phyloP scores from a whole-genome alignment of 2,888 invertebrate genomes.

The Lasioglossum pauxillum region DNA sequence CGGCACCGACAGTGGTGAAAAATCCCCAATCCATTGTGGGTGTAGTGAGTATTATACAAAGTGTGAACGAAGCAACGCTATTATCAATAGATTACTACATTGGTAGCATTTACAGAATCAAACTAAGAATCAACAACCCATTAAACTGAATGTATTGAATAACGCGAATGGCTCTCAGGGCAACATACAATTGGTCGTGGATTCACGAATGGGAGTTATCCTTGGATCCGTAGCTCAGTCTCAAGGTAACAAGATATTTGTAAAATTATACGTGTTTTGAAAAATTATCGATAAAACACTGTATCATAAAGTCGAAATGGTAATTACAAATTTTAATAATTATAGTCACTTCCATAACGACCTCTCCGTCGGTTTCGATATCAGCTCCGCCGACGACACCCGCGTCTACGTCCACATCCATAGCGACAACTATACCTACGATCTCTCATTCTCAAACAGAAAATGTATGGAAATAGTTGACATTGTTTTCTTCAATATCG shows the following conservation, averaged over 20 bases:
- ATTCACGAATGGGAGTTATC: slow-evolving; percentile 85
- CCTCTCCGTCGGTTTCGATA: slow-evolving; percentile 65
- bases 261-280: neutral
- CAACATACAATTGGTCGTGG: slow-evolving; percentile 85
- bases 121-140: slow-evolving; percentile 77
- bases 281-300: no score
- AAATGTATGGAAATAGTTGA: slow-evolving; percentile 64
- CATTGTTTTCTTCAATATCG: neutral
- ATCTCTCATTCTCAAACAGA: slow-evolving; percentile 68
- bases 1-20: slow-evolving; percentile 52
- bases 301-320: neutral
- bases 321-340: slow-evolving; percentile 7
- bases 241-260: slow-evolving; percentile 58
- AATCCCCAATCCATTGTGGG: slow-evolving; percentile 72
- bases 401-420: slow-evolving; percentile 56
- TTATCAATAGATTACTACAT: neutral
- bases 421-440: slow-evolving; percentile 60
- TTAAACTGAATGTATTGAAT: slow-evolving; percentile 81
- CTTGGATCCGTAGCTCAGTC: slow-evolving; percentile 83
- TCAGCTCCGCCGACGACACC: slow-evolving; percentile 47
- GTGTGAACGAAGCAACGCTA: neutral
- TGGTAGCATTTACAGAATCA: slow-evolving; percentile 67
- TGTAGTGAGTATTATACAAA: slow-evolving; percentile 72
- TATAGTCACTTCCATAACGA: slow-evolving; percentile 63
- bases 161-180: slow-evolving; percentile 76